Evolutionary conservation across 2,113 vertebrate genomes (phyloP).

Genomic region (Sinocyclocheilus grahami): DNA sequence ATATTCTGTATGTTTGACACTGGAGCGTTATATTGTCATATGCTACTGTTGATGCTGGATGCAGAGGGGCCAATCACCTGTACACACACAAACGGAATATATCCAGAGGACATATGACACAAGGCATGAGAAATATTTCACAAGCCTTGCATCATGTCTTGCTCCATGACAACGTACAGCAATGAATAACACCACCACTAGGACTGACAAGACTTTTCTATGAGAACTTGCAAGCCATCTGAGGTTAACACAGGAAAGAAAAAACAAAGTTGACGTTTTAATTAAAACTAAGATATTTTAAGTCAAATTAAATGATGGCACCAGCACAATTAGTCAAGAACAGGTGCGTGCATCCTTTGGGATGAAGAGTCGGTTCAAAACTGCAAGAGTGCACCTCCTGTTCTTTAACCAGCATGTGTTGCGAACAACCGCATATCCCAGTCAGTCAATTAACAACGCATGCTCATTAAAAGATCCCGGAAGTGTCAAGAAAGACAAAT

Average conservation of each 20-base stretch:
- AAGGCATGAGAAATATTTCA: conserved; percentile 39
- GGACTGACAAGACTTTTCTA: conserved; percentile 29
- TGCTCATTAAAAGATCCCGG: conserved; percentile 22
- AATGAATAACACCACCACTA: conserved; percentile 28
- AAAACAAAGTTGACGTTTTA: conserved; percentile 56
- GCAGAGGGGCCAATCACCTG: conserved; percentile 48
- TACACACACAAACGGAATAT: conserved; percentile 42
- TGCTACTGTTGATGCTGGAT: conserved; percentile 11
- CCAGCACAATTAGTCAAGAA: conserved; percentile 51
- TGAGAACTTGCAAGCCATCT: conserved; percentile 34
- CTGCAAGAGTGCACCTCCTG: conserved; percentile 49
- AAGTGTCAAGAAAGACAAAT: conserved; percentile 25
- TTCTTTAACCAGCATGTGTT: conserved; percentile 47
- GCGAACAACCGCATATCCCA: conserved; percentile 34
- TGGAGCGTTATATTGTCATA: conserved; percentile 17
- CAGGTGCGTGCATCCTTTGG: conserved; percentile 57
- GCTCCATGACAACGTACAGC: conserved; percentile 50
- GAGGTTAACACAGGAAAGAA: conserved; percentile 52
- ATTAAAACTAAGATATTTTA: conserved; percentile 64
- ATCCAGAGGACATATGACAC: conserved; percentile 26
- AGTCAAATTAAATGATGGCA: conserved; percentile 52
- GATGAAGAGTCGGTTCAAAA: conserved; percentile 50
- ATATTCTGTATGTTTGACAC: conserved; percentile 15
- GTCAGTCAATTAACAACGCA: conserved; percentile 33
- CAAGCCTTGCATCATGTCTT: conserved; percentile 57